Conservation (phyloP, 2,888 invertebrate genomes). For the Meganola albula region DNA sequence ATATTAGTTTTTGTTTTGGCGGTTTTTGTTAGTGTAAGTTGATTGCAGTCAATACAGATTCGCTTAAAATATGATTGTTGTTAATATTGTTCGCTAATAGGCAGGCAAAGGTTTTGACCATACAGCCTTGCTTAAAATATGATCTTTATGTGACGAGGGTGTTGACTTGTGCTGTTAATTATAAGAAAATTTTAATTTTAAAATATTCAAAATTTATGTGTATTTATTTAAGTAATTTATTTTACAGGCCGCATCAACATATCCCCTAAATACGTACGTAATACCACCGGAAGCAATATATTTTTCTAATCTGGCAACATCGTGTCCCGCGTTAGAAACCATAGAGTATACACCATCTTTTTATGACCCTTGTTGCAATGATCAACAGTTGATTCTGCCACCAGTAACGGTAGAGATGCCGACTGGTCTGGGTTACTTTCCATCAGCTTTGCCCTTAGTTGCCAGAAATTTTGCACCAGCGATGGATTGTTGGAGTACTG, state of each 20-base stretch:
- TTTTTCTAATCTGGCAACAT: conserved; percentile 22
- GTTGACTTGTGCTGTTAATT: too few species aligned
- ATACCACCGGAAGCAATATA: conserved; percentile 11
- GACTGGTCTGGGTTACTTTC: conserved; percentile 37
- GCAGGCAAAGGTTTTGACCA: too few species aligned
- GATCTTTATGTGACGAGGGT: too few species aligned
- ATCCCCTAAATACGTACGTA: conserved; percentile 1
- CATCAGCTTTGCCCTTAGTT: conserved; percentile 36
- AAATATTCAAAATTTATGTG: too few species aligned
- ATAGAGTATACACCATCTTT: conserved; percentile 7
- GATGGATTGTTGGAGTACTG: conserved; percentile 15
- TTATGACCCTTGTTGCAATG: conserved; percentile 2
- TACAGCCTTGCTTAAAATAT: too few species aligned
- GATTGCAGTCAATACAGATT: too few species aligned
- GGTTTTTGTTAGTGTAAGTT: not conserved
- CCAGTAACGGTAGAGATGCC: conserved; percentile 38
- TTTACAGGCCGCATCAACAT: conserved; percentile 20
- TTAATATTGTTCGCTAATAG: too few species aligned
- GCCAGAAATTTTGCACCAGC: conserved; percentile 29
- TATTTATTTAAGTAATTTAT: not conserved
- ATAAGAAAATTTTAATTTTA: too few species aligned
- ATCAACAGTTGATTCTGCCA: conserved; percentile 36
- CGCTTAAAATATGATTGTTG: too few species aligned
- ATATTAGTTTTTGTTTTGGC: not conserved
- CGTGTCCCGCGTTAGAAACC: conserved; percentile 10